Base-by-base conservation (phyloP, 2,888 invertebrate species). In the Trichogramma evanescens region DNA sequence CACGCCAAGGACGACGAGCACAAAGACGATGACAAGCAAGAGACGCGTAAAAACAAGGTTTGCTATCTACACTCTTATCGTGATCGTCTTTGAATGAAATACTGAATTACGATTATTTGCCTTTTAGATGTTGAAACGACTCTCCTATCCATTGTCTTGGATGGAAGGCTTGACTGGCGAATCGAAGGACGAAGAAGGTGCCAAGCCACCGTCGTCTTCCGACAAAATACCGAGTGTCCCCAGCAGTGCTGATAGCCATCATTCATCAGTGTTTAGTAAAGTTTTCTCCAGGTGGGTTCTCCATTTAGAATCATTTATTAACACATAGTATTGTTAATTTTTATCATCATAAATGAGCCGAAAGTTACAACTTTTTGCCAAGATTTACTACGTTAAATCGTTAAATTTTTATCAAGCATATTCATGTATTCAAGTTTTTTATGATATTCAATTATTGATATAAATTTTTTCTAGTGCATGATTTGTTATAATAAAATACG, bases 91-190 rank as follows among this genome's bases (percentile, higher is more conserved):
- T 54, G 45, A 42, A 58, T 9, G n/a, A 42, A 41, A 52, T 60
- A 40, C 6, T 61, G 45, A 39, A 59, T 52, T 9, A 44, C 56
- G 6, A 13, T 52, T 39, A 54, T 59, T 55, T 55, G 3, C 51
- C 58, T 77, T 79, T n/a, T 74, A 94, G 92, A 93, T 93, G 91
- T 81, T 94, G 70, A 94, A 94, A 80, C 85, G 93, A 70, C 85
- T 95, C 63, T 93, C 93, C 1, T 93, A 94, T 81, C 94, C 94
- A 10, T 80, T 94, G 57, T 89, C 93, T 3, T 93, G 93, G 93
- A 92, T 93, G 83, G 93, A 93, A 77, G 92, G 93, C 2, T 81
- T 92, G 49, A 89, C 91, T 0, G 89, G 91, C 60, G 92, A 91
- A 66, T 59, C 61, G 39, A 86, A 85, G 66, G 85, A 83, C 63